Evolutionary conservation across 2,888 invertebrate genomes (phyloP).

Genomic region (Pollenia griseotomentosa): DNA sequence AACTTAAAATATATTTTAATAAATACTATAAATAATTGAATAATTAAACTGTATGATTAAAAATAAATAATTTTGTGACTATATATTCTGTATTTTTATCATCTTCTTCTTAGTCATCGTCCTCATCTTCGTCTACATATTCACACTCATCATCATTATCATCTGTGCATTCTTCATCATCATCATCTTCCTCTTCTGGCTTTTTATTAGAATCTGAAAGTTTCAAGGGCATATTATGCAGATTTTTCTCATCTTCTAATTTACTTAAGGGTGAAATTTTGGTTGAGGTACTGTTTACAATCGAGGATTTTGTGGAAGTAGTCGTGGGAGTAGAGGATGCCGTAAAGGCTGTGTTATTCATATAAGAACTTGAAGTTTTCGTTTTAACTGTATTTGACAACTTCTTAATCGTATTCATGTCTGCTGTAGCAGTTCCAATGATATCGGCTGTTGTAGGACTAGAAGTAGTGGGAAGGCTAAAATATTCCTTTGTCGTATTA

Average conservation of each 20-base stretch:
- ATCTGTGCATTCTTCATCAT: conserved; percentile 72
- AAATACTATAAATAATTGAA: neutral
- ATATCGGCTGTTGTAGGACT: neutral
- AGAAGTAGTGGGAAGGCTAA: neutral
- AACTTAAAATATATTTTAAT: neutral
- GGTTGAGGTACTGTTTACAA: neutral
- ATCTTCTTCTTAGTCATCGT: conserved; percentile 74
- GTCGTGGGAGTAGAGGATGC: neutral
- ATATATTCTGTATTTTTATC: conserved; percentile 73
- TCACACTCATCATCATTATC: conserved; percentile 73
- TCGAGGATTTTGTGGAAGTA: neutral
- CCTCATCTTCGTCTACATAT: conserved; percentile 71
- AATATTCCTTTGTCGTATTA: neutral
- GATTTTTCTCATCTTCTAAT: conserved; percentile 60
- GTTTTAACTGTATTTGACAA: neutral
- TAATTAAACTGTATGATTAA: no score
- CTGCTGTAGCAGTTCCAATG: neutral
- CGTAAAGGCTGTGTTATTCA: neutral
- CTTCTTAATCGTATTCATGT: neutral
- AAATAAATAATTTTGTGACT: conserved; percentile 29
- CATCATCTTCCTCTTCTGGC: conserved; percentile 65
- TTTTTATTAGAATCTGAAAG: conserved; percentile 8
- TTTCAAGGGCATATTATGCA: conserved; percentile 30
- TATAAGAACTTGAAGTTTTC: no score
- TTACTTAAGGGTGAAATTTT: conserved; percentile 55